These are phyloP conservation scores for Acestrorhynchus altus DNA, from an alignment of 2,797 vertebrate genomes.

Conservation along the genomic window DNA sequence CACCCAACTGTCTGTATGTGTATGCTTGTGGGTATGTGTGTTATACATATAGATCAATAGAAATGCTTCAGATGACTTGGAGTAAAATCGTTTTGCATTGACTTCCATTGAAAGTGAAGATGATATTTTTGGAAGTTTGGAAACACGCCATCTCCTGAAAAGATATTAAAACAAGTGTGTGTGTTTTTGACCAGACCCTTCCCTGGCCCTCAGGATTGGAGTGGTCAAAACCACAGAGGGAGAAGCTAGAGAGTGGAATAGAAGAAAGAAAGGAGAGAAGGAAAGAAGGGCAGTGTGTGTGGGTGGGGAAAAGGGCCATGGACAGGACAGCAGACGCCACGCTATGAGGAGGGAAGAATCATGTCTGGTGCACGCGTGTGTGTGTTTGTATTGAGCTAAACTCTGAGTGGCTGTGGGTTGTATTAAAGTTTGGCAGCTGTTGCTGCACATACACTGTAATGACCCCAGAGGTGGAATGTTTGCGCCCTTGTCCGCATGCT, in stretches of 20 bases:
- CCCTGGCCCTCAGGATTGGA: conserved; percentile 37
- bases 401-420: conserved; percentile 36
- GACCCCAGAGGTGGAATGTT: conserved; percentile 35
- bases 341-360: conserved; percentile 23
- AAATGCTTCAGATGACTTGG: no score
- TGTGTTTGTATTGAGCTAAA: conserved; percentile 47
- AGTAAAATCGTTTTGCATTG: no score
- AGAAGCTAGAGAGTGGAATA: conserved; percentile 1
- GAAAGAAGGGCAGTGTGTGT: conserved; percentile 38
- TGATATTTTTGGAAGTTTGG: no score
- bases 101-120: no score
- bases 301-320: conserved; percentile 55
- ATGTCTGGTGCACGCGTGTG: conserved; percentile 38
- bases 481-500: conserved; percentile 29
- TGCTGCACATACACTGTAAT: conserved; percentile 33
- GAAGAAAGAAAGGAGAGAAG: conserved; percentile 18
- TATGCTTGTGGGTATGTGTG: no score
- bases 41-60: no score
- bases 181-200: conserved; percentile 21
- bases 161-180: neutral
- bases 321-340: conserved; percentile 60
- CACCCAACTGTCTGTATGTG: no score
- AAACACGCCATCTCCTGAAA: no score
- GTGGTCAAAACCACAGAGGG: conserved; percentile 38
- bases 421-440: conserved; percentile 41